Base-by-base conservation (phyloP, 1,140 invertebrate species). In the Diachasmimorpha longicaudata region DNA sequence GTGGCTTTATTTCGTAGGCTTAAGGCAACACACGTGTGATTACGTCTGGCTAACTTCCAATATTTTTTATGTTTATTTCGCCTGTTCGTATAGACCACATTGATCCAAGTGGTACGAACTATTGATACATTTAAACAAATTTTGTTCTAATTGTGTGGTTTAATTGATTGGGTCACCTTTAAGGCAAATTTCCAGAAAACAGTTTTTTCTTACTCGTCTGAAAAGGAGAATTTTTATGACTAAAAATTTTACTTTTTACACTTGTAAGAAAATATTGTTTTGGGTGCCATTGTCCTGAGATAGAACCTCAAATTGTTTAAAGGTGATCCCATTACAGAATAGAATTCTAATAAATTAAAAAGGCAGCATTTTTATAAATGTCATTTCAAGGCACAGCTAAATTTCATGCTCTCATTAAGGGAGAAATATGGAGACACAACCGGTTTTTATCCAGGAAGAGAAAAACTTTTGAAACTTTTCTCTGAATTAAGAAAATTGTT, bases 21-120 rank as follows among this genome's bases (percentile, higher is more conserved):
- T 75, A 70, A 75, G 73, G 73, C 52, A 75, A 70, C 68, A 58
- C 46, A 69, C 67, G 19, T 31, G 44, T 46, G 19, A 46, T 37
- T 55, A 55, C 70, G 10, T 10, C 63, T 13, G 23, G 31, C 6
- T 36, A 25, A 10, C 11, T 66, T 9, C 13, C 0, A 36, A 19
- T 11, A 58, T 58, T 6, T 31, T 16, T 16, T 36, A 67, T 37
- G 21, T 14, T 19, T 68, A 6, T 68, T 68, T 39, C 31, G 13
- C 0, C 48, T 52, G 48, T 9, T 52, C 48, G n/a, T 16, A 16
- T 52, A 42, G 9, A 6, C 39, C 39, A 68, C 13, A 31, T 25
- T 31, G 4, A 31, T 11, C 10, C 0, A 66, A 66, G 9, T 58
- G 10, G 11, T 21, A 58, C 55, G 16, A 58, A 58, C 9, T 58